Evolutionary conservation across 2,113 vertebrate species (phyloP).

Genomic region (Planiliza haematocheilus): DNA sequence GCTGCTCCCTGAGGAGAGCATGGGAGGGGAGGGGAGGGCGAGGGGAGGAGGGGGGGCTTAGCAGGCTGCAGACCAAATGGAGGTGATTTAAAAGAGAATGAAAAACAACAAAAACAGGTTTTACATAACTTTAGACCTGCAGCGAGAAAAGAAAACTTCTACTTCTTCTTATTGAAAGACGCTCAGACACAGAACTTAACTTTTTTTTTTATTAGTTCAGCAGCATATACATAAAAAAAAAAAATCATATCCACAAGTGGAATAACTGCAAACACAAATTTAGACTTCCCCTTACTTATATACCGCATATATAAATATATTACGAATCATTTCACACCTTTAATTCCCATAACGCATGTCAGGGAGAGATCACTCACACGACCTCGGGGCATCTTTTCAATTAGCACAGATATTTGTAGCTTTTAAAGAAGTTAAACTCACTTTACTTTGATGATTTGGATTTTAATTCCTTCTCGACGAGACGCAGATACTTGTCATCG

Average conservation of each 20-base stretch:
- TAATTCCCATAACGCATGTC: not conserved
- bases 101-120: constrained; percentile 25
- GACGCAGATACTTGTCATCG: too few relatives aligned
- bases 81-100: constrained; percentile 58
- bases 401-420: too few relatives aligned
- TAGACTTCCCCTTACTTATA: not conserved
- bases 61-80: constrained; percentile 87
- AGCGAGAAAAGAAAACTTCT: not conserved
- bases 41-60: constrained; percentile 84
- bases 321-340: not conserved
- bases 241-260: too few relatives aligned
- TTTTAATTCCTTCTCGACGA: too few relatives aligned
- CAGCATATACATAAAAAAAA: too few relatives aligned
- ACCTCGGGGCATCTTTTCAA: not conserved
- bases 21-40: constrained; percentile 61
- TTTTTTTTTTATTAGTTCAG: too few relatives aligned
- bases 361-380: not conserved
- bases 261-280: too few relatives aligned
- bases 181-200: not conserved
- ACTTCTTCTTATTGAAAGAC: not conserved
- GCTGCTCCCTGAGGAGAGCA: constrained; percentile 92
- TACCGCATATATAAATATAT: not conserved
- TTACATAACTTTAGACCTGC: constrained; percentile 34
- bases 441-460: not conserved
- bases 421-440: not conserved